Evolutionary conservation across 2,797 vertebrate genomes (phyloP), one percentile per base, ranked within the genome.

Genomic region (Danio jaintianensis): DNA sequence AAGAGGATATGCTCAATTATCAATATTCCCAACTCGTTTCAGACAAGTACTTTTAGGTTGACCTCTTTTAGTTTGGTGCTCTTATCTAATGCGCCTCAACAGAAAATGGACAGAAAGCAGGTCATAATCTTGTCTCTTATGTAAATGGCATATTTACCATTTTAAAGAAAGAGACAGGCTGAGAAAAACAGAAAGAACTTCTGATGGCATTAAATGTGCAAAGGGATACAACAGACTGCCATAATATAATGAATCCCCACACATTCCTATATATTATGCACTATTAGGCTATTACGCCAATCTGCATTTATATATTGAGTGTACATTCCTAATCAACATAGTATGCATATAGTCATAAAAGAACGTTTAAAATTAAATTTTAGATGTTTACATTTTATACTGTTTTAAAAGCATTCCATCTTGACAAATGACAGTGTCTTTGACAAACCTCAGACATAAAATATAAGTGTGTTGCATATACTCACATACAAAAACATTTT

Each of bases 121-220:
- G 55, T 18, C 4, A 9, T 58, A 69, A n/a, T 79, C 76, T 83
- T 36, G 29, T 70, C 71, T 70, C 55, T 79, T 11, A 79, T 86
- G 82, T 78, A 83, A 84, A 81, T 82, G 73, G 7, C 0, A 75
- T 85, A 80, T 86, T 86, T 85, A 84, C 62, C 81, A 83, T 87
- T 83, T 79, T 82, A 83, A 85, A 85, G 76, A 58, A 71, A 82
- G 73, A 73, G 82, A 75, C 63, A 76, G 71, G 50, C 72, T 75
- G 68, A 84, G 58, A 20, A 69, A 58, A 86, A 84, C 29, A n/a
- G n/a, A n/a, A 56, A 74, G 66, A 63, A n/a, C 58, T 52, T 88
- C 7, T 74, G 86, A 75, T 82, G 83, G 52, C 64, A 70, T 77
- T 71, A 81, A 80, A 40, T 77, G 81, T 81, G 81, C 70, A 81